Evolutionary conservation across 2,888 invertebrate species (phyloP).

Genomic region (Oxytorus armatus): DNA sequence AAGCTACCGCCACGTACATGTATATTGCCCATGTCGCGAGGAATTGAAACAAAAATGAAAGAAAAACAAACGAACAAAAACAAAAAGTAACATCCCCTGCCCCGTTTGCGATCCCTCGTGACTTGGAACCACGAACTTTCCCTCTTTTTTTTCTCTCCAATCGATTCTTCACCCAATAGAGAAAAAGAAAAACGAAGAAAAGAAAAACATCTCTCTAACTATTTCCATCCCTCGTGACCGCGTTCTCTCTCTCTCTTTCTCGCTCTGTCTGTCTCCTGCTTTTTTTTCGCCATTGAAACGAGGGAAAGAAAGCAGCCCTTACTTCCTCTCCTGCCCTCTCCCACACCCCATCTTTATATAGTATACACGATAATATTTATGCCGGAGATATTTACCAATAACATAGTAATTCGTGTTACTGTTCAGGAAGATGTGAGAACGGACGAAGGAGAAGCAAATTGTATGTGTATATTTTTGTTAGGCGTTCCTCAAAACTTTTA

Average conservation of each 20-base stretch:
- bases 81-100: no score
- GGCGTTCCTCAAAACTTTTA: slow-evolving; percentile 57
- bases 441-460: slow-evolving; percentile 69
- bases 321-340: slow-evolving; percentile 54
- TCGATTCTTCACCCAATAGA: no score
- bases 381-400: slow-evolving; percentile 73
- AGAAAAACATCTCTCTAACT: no score
- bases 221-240: slow-evolving; percentile 10
- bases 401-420: slow-evolving; percentile 74
- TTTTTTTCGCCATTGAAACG: not conserved
- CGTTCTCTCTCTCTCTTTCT: no score
- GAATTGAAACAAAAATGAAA: no score
- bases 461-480: slow-evolving; percentile 72
- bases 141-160: no score
- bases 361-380: slow-evolving; percentile 73
- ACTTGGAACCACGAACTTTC: no score
- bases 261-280: no score
- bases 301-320: slow-evolving; percentile 32
- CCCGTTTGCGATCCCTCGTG: no score
- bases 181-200: not conserved
- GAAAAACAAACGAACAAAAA: no score
- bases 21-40: no score
- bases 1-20: no score
- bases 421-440: slow-evolving; percentile 68
- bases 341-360: slow-evolving; percentile 67